Percentiles rank a stretch among this genome's conserved stretches.
Conservation (phyloP, 2,797 vertebrate species). For the Chloroceryle inda region DNA sequence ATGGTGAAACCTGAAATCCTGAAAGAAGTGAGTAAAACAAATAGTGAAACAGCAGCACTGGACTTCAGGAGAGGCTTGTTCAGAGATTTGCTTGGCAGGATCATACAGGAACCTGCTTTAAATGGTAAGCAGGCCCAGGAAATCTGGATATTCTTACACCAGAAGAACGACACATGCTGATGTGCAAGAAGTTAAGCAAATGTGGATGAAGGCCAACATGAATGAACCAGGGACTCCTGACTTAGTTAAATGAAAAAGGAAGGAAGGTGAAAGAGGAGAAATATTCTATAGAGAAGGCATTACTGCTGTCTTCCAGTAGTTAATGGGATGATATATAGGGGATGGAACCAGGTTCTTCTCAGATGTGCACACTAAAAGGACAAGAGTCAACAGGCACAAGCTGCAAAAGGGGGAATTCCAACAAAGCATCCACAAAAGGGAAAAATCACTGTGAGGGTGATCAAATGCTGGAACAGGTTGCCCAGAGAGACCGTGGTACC, state of each 20-base stretch:
- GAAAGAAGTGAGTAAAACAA: background rate
- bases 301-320: background rate
- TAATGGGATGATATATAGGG: background rate
- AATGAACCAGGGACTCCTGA: background rate
- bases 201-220: background rate
- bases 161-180: background rate
- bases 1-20: background rate
- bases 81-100: background rate
- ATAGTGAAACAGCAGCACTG: background rate
- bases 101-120: background rate
- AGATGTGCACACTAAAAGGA: background rate
- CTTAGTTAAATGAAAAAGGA: background rate
- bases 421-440: background rate
- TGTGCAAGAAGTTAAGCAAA: background rate
- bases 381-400: background rate
- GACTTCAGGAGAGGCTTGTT: background rate
- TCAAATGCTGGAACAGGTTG: background rate
- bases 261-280: background rate
- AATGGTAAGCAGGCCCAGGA: background rate
- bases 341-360: background rate
- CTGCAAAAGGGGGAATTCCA: background rate
- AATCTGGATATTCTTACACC: background rate
- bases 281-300: rapidly evolving
- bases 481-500: background rate
- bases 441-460: background rate